Base-by-base conservation (phyloP, 2,888 invertebrate species). In the Latheticus oryzae region DNA sequence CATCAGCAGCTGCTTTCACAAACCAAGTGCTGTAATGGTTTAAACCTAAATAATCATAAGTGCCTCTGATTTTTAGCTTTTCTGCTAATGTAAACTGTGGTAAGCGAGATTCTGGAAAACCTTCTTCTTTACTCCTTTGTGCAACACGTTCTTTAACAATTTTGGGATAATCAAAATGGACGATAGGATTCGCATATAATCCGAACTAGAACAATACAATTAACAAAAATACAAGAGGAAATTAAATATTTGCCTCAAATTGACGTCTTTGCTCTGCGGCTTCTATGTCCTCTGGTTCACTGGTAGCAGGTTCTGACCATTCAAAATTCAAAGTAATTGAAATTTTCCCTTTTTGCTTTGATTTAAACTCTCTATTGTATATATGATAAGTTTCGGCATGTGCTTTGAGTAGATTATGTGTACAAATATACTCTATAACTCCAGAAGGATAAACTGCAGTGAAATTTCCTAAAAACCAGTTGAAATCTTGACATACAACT, bases 381-480 rank as follows among this genome's bases (percentile, higher is more conserved):
- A 87, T 71, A 53, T 84, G 82, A 74, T 86, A 90, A 0, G 84
- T 83, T 66, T 81, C 83, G 2, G 87, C 88, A 67, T 91, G 90
- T 0, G 90, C 84, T 64, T 85, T 81, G n/a, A 90, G 76, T 35
- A 87, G 73, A 42, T 83, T 85, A 66, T 88, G 85, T 45, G 84
- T 84, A 67, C 87, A 87, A 23, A 84, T 70, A 72, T 90, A 90
- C 62, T 83, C 83, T 5, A 83, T 84, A n/a, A 83, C 80, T 2
- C 85, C 85, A 43, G 82, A 80, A 51, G 81, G 81, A 55, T 80
- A n/a, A n/a, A 12, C 9, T 3, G 5, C 9, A 8, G 23, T 19
- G 13, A 13, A 32, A 9, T 23, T 11, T 4, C 45, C 15, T 9
- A 33, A n/a, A 15, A 45, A 28, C 9, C n/a, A 2, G 24, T 48